Evolutionary conservation across 2,797 vertebrate genomes (phyloP), one percentile per base, ranked within the genome.

Genomic region (Mus spretus): DNA sequence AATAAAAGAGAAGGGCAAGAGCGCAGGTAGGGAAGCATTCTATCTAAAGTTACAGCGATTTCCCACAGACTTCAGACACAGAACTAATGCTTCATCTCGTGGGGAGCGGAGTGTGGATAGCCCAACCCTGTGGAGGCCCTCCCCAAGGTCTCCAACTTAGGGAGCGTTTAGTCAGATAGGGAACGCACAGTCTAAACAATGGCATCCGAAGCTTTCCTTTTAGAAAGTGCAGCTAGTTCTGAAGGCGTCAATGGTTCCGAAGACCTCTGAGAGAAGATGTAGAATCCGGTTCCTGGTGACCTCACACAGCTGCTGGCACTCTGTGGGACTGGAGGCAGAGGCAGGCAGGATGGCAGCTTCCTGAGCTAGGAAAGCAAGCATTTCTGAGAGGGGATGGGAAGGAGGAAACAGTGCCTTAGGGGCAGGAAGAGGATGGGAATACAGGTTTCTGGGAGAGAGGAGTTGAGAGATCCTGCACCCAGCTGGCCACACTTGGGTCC

Each of bases 371-470:
- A 24, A n/a, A 93, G 37, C 37, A 40, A 17, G 22, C 26, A 3
- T 12, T 53, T 91, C 82, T 67, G 40, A 78, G 93, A 92, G 91
- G 92, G 28, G 19, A 89, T 24, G 85, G 63, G 19, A 78, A 78
- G 22, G 9, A 20, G 61, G 77, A 22, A 84, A 61, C 10, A 44
- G 28, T 0, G 4, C 47, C 59, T 31, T 4, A 12, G 22, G 47
- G 11, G 6, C 13, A 10, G 83, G 20, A 83, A 26, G 40, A 31
- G 31, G 80, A 7, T 31, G 37, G 57, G 55, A 86, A 55, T 37
- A 17, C 24, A 79, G 59, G 37, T n/a, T 57, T 89, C 86, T 85
- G 6, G 19, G 63, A 28, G 31, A 34, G 57, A 72, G 74, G 57
- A n/a, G 1, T n/a, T 70, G 5, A 6, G 1, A 28, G 74, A 53